Percentiles rank a stretch among this genome's conserved stretches.
These are phyloP conservation scores for Trilocha varians DNA, from an alignment of 2,888 invertebrate species.

Conservation along the genomic window DNA sequence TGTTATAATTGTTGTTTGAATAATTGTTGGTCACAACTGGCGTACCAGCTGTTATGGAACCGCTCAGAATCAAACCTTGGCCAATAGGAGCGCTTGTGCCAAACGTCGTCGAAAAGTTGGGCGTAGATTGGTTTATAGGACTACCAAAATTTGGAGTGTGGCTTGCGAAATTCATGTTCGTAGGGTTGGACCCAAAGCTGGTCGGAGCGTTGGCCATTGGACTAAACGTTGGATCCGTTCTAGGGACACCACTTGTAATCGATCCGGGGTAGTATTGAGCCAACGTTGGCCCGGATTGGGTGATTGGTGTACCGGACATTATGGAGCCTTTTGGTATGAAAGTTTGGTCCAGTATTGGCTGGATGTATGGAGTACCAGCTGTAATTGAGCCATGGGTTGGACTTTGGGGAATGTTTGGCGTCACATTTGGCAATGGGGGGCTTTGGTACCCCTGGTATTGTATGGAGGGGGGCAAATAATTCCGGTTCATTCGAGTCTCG, in stretches of 20 bases:
- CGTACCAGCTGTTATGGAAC: slow-evolving; percentile 41
- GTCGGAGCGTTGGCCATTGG: not conserved
- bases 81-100: slow-evolving; percentile 14
- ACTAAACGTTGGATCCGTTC: not conserved
- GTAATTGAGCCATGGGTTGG: slow-evolving; percentile 28
- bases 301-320: slow-evolving; percentile 19
- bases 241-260: slow-evolving; percentile 2
- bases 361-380: slow-evolving; percentile 33
- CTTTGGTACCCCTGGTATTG: slow-evolving; percentile 54
- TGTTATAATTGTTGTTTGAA: slow-evolving; percentile 3
- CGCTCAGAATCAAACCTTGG: slow-evolving; percentile 9
- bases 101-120: not conserved
- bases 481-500: slow-evolving; percentile 88
- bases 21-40: slow-evolving; percentile 17
- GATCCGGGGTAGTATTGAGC: slow-evolving; percentile 18
- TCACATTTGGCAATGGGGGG: no score
- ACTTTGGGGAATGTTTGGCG: slow-evolving; percentile 33
- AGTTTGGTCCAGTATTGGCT: slow-evolving; percentile 54
- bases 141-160: not conserved
- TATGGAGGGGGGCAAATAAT: slow-evolving; percentile 83
- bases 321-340: slow-evolving; percentile 41
- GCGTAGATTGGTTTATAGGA: slow-evolving; percentile 1
- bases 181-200: slow-evolving; percentile 10
- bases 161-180: not conserved
- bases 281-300: slow-evolving; percentile 19